These are phyloP conservation scores for Cyanoramphus novaezelandiae DNA, from an alignment of 2,113 vertebrate genomes.

Conservation along the genomic window DNA sequence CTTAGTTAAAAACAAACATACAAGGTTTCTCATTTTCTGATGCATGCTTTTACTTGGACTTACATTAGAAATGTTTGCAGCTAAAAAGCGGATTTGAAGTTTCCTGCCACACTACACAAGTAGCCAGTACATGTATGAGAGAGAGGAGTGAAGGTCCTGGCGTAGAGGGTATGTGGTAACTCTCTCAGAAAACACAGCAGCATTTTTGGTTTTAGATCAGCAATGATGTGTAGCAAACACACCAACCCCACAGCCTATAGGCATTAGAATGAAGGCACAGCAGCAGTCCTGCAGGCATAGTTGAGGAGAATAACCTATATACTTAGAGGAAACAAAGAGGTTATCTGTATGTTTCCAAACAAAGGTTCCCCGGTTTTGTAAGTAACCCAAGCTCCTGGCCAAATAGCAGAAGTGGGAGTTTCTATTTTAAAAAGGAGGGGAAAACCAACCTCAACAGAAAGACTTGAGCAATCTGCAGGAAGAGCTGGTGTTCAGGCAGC, in stretches of 20 bases:
- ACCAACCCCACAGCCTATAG: background rate
- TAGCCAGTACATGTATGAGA: background rate
- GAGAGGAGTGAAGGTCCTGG: background rate
- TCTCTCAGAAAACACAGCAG: background rate
- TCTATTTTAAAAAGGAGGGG: background rate
- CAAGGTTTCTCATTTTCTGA: background rate
- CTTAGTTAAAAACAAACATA: background rate
- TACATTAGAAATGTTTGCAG: background rate
- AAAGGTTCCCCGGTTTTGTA: background rate
- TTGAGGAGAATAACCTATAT: background rate
- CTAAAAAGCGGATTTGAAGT: background rate
- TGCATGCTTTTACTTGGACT: background rate
- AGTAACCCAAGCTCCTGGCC: background rate
- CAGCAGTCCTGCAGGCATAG: background rate
- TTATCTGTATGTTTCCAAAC: background rate
- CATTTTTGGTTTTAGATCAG: background rate
- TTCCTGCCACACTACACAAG: background rate
- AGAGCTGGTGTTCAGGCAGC: background rate
- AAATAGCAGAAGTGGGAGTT: constrained; percentile 26
- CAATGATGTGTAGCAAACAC: background rate
- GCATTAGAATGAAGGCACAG: background rate
- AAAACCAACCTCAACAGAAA: background rate
- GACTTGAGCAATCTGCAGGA: background rate
- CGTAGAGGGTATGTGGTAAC: background rate
- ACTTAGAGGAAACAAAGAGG: background rate